These are phyloP conservation scores for Ceraclea dissimilis DNA, from an alignment of 2,888 invertebrate species.

Conservation along the genomic window DNA sequence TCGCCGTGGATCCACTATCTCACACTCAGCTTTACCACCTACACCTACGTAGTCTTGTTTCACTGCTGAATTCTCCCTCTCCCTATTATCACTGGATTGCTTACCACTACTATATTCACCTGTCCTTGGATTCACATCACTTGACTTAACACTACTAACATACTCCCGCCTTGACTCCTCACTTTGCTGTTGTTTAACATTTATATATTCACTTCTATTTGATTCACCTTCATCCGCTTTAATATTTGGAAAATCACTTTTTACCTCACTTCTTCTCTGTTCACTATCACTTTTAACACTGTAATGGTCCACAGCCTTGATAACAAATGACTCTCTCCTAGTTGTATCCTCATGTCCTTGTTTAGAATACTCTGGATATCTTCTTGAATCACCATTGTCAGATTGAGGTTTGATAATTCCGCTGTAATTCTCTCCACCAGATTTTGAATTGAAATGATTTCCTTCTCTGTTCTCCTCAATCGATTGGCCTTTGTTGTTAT, in stretches of 20 bases:
- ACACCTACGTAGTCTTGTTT: slow-evolving; percentile 2
- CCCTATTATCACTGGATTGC: slow-evolving; percentile 4
- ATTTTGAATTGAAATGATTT: slow-evolving; percentile 9
- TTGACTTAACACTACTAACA: not conserved
- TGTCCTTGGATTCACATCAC: slow-evolving; percentile 7
- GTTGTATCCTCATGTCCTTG: slow-evolving; percentile 9
- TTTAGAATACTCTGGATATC: slow-evolving; percentile 19
- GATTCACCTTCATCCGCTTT: slow-evolving; percentile 8
- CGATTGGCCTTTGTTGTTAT: slow-evolving; percentile 9
- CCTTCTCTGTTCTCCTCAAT: slow-evolving; percentile 12
- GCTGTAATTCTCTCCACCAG: slow-evolving; percentile 12
- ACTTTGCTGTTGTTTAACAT: slow-evolving; percentile 2
- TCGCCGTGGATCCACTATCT: slow-evolving; percentile 7
- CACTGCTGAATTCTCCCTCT: not conserved
- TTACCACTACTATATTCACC: slow-evolving; percentile 4
- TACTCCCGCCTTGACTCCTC: slow-evolving; percentile 3
- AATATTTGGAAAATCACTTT: slow-evolving; percentile 1
- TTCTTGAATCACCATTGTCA: slow-evolving; percentile 6
- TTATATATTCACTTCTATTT: slow-evolving; percentile 6
- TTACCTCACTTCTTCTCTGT: slow-evolving; percentile 9
- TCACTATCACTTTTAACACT: slow-evolving; percentile 5
- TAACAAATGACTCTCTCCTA: slow-evolving; percentile 16
- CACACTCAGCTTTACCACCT: not conserved
- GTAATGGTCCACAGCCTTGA: slow-evolving; percentile 19
- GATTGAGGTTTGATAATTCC: slow-evolving; percentile 20